Percentiles rank a stretch among this genome's conserved stretches.
Evolutionary conservation across 2,888 invertebrate genomes (phyloP).

Genomic region (Chaetogeoica ovagalla): DNA sequence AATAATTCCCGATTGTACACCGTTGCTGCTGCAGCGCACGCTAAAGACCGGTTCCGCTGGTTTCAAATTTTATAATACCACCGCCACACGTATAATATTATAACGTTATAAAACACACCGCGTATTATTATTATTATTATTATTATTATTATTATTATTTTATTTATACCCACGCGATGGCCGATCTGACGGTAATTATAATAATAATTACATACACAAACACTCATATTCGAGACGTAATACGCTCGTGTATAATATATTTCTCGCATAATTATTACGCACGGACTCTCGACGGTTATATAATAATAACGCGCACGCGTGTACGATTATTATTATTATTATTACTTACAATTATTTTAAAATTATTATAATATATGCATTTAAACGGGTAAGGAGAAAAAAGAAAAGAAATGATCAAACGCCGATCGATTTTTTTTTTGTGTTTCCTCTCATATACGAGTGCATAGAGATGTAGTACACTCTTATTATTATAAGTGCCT

Average conservation of each 20-base stretch:
- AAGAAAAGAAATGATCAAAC: too few species aligned
- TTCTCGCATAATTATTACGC: conserved; percentile 10
- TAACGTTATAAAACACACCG: not conserved
- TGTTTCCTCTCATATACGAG: too few species aligned
- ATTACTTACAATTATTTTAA: too few species aligned
- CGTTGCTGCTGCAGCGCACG: too few species aligned
- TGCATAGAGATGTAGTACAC: too few species aligned
- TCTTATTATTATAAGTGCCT: too few species aligned
- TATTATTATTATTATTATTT: not conserved
- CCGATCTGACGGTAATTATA: conserved; percentile 16
- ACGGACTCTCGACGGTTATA: not conserved
- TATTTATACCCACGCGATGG: not conserved
- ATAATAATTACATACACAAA: conserved; percentile 1
- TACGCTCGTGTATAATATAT: not conserved
- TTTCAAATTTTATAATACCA: not conserved
- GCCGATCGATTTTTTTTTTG: too few species aligned
- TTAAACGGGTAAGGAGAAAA: too few species aligned
- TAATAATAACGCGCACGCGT: too few species aligned
- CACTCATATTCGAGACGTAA: not conserved
- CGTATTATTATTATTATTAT: not conserved
- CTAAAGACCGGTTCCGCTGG: conserved; percentile 20
- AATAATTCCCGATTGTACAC: too few species aligned
- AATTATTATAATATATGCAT: too few species aligned
- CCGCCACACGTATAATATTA: not conserved
- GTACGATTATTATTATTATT: too few species aligned